Evolutionary conservation across 2,113 vertebrate species (phyloP).

Genomic region (Chiloscyllium plagiosum): DNA sequence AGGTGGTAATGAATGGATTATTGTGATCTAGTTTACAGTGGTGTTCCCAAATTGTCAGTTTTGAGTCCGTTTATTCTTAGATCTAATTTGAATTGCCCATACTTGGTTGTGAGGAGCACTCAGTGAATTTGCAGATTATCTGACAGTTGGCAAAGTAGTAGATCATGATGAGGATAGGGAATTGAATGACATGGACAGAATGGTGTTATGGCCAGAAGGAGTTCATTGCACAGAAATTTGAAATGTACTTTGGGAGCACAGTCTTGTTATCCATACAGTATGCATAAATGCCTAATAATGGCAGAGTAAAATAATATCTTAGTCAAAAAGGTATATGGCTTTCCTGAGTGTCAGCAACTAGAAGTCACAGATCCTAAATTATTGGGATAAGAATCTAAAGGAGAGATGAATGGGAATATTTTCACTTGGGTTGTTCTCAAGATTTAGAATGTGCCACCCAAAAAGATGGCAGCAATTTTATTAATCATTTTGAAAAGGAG

Average conservation of each 20-base stretch:
- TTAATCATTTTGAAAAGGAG: not conserved
- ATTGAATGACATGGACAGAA: too few species aligned
- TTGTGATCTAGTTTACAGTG: too few species aligned
- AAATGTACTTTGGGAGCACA: not conserved
- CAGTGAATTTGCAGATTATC: not conserved
- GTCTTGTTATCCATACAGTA: too few species aligned
- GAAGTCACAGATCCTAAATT: not conserved
- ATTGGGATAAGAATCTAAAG: not conserved
- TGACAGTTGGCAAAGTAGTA: not conserved
- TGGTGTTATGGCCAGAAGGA: not conserved
- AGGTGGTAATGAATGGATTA: too few species aligned
- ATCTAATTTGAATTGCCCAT: not conserved
- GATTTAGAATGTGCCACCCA: not conserved
- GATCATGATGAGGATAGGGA: not conserved
- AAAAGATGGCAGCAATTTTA: not conserved
- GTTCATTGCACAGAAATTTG: not conserved
- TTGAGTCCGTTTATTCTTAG: too few species aligned
- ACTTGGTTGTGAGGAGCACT: not conserved
- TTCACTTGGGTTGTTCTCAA: not conserved
- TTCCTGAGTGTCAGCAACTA: not conserved
- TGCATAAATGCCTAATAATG: not conserved
- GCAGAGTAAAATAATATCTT: not conserved
- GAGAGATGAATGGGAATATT: not conserved
- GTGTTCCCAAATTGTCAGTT: too few species aligned
- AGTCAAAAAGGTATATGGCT: not conserved